Evolutionary conservation across 2,888 invertebrate genomes (phyloP), one percentile per base, ranked within the genome.

Genomic region (Cataglyphis cursor): DNA sequence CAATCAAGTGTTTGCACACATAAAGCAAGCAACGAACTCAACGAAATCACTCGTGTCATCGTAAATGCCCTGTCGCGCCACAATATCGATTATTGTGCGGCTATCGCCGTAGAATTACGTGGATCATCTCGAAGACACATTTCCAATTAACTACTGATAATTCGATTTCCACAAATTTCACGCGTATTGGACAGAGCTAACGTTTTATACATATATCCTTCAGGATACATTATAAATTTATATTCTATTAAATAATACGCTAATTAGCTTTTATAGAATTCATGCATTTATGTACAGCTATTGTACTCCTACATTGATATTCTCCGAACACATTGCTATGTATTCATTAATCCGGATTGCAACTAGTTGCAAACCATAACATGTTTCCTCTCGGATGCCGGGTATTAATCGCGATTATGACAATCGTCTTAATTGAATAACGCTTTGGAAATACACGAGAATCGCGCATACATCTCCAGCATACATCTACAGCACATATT

Each of bases 1-100:
- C n/a, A 62, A 44, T 74, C 41, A 28, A 62, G 65, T 76, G 54
- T 66, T 76, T 76, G 65, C 38, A 24, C 28, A 41, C 57, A 66
- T 57, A 66, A 54, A 66, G 28, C 54, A 31, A 64, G 24, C 59
- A 28, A 75, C 35, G 35, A 18, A 35, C 24, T 59, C 28, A 12
- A 31, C n/a, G 24, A 38, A 24, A 65, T 76, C n/a, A 54, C 12
- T 15, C 28, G 28, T 2, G n/a, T 15, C 18, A 62, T 48, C 41
- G 38, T 51, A 48, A 75, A 51, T 38, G 24, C 12, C 9, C 9
- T 8, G n/a, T 64, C n/a, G 35, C 9, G 15, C 6, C 38, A 62
- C 6, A 54, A 54, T 64, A 64, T 35, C 24, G 48, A 51, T 76
- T 62, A 44, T 62, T 48, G 15, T 31, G 18, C 41, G 59, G 8